Percentiles rank a stretch among this genome's conserved stretches.
Evolutionary conservation across 2,888 invertebrate genomes (phyloP).

Genomic region (Magallana nippona): DNA sequence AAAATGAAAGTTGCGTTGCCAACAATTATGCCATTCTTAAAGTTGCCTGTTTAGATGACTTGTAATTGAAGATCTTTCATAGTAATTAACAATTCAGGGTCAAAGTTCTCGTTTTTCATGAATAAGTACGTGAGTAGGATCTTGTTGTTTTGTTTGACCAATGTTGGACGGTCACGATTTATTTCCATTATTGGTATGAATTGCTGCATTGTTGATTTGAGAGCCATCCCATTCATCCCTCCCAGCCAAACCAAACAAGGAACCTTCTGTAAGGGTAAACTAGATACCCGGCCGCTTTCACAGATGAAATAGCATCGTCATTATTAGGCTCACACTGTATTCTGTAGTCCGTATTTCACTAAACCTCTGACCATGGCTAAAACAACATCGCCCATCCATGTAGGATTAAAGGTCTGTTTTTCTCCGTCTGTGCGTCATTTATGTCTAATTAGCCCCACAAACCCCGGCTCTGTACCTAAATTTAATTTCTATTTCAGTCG

Average conservation of each 20-base stretch:
- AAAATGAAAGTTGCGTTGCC: too few relatives aligned
- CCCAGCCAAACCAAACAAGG: constrained; percentile 9
- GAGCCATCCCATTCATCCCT: constrained; percentile 18
- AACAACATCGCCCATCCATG: constrained; percentile 6
- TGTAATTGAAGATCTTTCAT: too few relatives aligned
- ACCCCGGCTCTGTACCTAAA: not conserved
- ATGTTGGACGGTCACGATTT: not conserved
- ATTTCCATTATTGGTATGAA: constrained; percentile 21
- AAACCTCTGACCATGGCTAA: constrained; percentile 18
- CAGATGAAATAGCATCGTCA: constrained; percentile 7
- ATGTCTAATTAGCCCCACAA: constrained; percentile 24
- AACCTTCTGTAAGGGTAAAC: not conserved
- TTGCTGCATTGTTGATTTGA: constrained; percentile 8
- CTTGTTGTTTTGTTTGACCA: not conserved
- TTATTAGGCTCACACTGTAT: not conserved
- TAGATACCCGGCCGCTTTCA: not conserved
- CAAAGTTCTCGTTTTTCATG: not conserved
- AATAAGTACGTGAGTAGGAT: not conserved
- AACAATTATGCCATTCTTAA: too few relatives aligned
- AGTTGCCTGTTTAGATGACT: too few relatives aligned
- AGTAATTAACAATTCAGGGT: not conserved
- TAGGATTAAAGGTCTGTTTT: not conserved
- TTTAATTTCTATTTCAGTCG: not conserved
- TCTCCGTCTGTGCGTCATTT: not conserved
- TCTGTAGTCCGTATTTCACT: not conserved